Conservation (phyloP, 2,888 invertebrate species). For the Drosophila melanocephala region DNA sequence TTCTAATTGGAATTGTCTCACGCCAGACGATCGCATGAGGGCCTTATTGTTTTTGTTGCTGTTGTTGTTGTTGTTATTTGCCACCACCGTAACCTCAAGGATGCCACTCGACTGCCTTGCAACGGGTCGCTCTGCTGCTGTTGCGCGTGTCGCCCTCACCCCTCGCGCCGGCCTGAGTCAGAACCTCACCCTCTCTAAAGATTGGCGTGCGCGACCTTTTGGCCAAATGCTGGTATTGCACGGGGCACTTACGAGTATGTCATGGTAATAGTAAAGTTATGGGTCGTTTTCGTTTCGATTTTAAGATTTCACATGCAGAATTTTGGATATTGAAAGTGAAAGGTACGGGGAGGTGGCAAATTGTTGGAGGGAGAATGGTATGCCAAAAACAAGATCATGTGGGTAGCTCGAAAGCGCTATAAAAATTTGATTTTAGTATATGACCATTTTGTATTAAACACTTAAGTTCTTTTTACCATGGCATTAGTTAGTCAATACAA, state of each 20-base stretch:
- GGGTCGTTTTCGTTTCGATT: slow-evolving; percentile 35
- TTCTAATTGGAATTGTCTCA: slow-evolving; percentile 51
- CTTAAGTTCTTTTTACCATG: neutral
- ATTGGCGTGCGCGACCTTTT: slow-evolving; percentile 72
- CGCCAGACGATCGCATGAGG: slow-evolving; percentile 79
- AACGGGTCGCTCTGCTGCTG: slow-evolving; percentile 12
- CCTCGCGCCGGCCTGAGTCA: slow-evolving; percentile 40
- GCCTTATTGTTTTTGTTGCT: slow-evolving; percentile 53
- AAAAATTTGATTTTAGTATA: neutral
- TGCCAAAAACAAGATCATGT: neutral
- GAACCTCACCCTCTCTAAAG: slow-evolving; percentile 38
- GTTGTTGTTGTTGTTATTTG: slow-evolving; percentile 16
- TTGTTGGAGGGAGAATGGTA: neutral
- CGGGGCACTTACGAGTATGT: slow-evolving; percentile 37
- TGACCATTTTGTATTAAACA: neutral
- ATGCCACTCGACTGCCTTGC: slow-evolving; percentile 27
- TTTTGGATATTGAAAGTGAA: slow-evolving; percentile 25
- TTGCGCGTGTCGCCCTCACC: slow-evolving; percentile 69
- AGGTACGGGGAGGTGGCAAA: neutral
- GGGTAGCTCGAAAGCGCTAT: neutral
- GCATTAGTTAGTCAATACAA: too few relatives aligned
- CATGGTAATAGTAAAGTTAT: slow-evolving; percentile 27
- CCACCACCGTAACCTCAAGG: slow-evolving; percentile 55
- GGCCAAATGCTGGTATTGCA: slow-evolving; percentile 74
- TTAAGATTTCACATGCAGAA: slow-evolving; percentile 48